These are phyloP conservation scores for Propithecus perrieri DNA, from an alignment of 2,797 vertebrate genomes.

Conservation along the genomic window DNA sequence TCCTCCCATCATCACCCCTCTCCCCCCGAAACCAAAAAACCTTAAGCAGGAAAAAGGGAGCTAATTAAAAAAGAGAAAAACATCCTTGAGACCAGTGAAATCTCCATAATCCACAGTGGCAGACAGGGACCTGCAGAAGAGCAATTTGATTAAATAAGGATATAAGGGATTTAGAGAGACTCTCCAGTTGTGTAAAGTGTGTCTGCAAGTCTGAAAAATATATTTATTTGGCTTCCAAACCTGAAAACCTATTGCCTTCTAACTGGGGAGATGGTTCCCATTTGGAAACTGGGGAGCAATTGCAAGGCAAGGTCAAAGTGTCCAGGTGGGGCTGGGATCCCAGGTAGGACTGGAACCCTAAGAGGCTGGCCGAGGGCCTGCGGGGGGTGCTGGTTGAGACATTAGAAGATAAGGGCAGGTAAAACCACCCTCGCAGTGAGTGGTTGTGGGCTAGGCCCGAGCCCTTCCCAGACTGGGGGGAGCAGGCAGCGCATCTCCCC, in stretches of 20 bases:
- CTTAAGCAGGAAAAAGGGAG: not conserved
- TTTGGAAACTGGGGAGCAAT: not conserved
- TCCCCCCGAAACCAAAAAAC: not conserved
- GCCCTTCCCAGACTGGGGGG: constrained; percentile 44
- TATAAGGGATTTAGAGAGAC: not conserved
- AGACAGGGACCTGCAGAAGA: not conserved
- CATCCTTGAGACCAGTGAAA: not conserved
- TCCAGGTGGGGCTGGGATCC: not conserved
- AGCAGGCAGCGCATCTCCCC: not conserved
- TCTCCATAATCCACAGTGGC: constrained; percentile 40
- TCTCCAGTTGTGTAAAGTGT: not conserved
- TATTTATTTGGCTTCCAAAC: constrained; percentile 17
- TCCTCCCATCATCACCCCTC: not conserved
- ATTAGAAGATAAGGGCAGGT: not conserved
- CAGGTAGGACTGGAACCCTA: not conserved
- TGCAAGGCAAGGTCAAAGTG: not conserved
- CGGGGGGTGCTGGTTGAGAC: not conserved
- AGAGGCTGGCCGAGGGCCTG: not conserved
- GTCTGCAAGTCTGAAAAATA: not conserved
- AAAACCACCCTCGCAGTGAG: accelerated
- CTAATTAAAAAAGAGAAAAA: constrained; percentile 52
- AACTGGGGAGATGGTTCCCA: not conserved
- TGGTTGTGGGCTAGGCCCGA: not conserved
- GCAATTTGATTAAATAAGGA: constrained; percentile 62
- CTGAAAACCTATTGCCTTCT: not conserved